Evolutionary conservation across 2,797 vertebrate species (phyloP), one percentile per base, ranked within the genome.

Genomic region (Chiloscyllium punctatum): DNA sequence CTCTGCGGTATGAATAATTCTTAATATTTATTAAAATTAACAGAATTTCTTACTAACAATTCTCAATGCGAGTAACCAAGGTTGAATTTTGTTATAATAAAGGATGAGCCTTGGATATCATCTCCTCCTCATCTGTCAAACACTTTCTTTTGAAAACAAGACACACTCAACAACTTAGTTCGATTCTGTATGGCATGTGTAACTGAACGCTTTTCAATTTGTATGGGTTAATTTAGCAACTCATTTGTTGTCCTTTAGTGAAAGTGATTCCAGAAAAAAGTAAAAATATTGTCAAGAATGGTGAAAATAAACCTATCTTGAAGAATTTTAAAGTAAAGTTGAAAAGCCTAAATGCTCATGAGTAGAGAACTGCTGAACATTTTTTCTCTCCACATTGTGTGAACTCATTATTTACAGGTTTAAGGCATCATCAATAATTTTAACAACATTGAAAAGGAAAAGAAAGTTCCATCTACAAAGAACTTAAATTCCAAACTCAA

Each of bases 51-150:
- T 51, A 94, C 51, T 51, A 74, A 95, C 48, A n/a, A 42, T 53
- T 74, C 42, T 48, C 8, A 30, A 33, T 91, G 71, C 72, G 69
- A 53, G 69, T 30, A 53, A 95, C 94, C 8, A 8, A 51, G 48
- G 71, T 95, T 74, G 74, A 74, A 77, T 95, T 95, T 53, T 72
- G 71, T 48, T 95, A 69, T 23, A 53, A 95, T 53, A 95, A 95
- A 30, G 94, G 37, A 18, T 9, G 48, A 25, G 25, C 71, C 25
- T 74, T 74, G 69, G 53, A 91, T 7, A 8, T 66, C 4, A 1
- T 84, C 37, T 33, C 51, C 88, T 91, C 27, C 15, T 66, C 62
- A 72, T 74, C 51, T 77, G 94, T 51, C 94, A 95, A 71, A 77
- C n/a, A 25, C 71, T 53, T 77, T 95, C 37, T 95, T 95, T 95